Base-by-base conservation (phyloP, 1,140 invertebrate species). In the Hestina assimilis region DNA sequence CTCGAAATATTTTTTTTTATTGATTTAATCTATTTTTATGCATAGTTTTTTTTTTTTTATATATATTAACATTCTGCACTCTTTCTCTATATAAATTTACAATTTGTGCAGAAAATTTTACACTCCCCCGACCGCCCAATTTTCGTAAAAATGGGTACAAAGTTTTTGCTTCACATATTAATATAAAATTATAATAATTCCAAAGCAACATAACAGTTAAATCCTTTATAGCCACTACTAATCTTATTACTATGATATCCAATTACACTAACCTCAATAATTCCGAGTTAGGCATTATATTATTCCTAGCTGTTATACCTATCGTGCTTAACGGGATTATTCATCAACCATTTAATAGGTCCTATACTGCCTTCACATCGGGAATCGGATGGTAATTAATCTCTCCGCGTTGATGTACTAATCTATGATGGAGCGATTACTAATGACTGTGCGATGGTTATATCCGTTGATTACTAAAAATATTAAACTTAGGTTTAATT, bases 361-460 rank as follows among this genome's bases (percentile, higher is more conserved):
- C 26, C 53, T 57, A 50, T 26, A 55, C 26, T 20, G 33, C 26
- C 42, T 62, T 31, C 55, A 38, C 48, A 40, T 52, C 48, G 47
- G 46, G 61, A 50, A 52, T 54, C 54, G 45, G 38, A 53, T 33
- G 26, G 61, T 51, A 59, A 59, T 63, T 63, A 59, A 63, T 63
- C 56, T 55, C 33, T 24, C 41, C 7, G 12, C 46, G 50, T 28
- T 58, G 61, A 63, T 63, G 61, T 63, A 51, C 61, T 63, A 59
- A 59, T 63, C 61, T 59, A 40, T 63, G 57, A 63, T 54, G 38
- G 56, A 21, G 40, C 43, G 51, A 53, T 61, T 46, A 59, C 40
- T 52, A 53, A 59, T 59, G 28, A 40, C 29, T 11, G 19, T 8
- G 17, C 23, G 38, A 42, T 42, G 56, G 48, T 52, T 40, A 35